These are phyloP conservation scores for Limnephilus auricula DNA, from an alignment of 2,888 invertebrate species.

Conservation along the genomic window DNA sequence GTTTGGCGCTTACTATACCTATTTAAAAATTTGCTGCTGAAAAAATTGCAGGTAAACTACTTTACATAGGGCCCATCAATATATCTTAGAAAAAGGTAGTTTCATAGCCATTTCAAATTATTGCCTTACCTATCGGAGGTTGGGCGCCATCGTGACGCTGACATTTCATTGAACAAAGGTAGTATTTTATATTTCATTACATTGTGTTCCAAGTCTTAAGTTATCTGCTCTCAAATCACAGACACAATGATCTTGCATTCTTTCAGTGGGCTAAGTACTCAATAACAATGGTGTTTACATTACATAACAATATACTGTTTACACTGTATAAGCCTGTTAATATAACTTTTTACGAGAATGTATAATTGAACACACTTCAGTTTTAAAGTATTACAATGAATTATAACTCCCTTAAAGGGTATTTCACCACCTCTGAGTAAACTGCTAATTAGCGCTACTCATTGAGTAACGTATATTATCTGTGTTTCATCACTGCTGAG, in stretches of 20 bases:
- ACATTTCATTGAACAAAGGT: neutral
- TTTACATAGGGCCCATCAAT: neutral
- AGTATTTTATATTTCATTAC: neutral
- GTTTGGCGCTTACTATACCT: too few relatives aligned
- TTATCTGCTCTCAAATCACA: neutral
- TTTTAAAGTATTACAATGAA: neutral
- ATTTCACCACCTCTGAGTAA: too few relatives aligned
- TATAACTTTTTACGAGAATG: neutral
- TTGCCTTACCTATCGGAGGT: neutral
- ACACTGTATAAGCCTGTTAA: neutral
- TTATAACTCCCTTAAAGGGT: neutral
- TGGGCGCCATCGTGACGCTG: neutral
- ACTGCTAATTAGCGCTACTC: too few relatives aligned
- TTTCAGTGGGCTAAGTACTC: neutral
- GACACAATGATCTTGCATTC: too few relatives aligned
- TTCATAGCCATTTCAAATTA: neutral
- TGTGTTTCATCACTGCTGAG: too few relatives aligned
- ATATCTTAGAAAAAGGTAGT: neutral
- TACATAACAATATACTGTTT: neutral
- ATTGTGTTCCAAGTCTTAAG: neutral
- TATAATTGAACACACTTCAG: neutral
- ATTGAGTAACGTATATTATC: too few relatives aligned
- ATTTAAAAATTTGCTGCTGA: neutral
- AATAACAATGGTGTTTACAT: neutral
- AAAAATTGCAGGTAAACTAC: neutral